phyloP scores from a whole-genome alignment of 2,797 vertebrate species.

The Liasis olivaceus region DNA sequence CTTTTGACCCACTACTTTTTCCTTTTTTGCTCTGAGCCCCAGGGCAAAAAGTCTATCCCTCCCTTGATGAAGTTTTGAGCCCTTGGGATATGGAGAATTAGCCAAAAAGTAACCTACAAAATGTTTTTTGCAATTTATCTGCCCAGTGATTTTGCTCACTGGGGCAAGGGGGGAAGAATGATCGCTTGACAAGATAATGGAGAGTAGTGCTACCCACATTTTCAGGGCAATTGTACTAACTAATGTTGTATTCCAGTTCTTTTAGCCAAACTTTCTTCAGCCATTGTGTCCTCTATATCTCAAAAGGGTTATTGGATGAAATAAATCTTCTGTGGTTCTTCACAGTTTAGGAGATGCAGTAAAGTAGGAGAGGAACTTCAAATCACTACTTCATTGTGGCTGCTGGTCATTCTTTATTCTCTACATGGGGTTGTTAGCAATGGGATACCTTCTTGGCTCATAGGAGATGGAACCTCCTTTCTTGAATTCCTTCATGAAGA shows the following conservation, averaged over 20 bases:
- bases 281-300: too few species aligned
- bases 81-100: neutral
- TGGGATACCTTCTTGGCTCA: neutral
- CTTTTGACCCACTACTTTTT: neutral
- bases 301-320: neutral
- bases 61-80: neutral
- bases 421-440: neutral
- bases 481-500: neutral
- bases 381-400: too few species aligned
- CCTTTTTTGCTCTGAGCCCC: neutral
- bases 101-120: neutral
- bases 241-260: too few species aligned
- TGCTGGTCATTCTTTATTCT: neutral
- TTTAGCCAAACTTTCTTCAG: too few species aligned
- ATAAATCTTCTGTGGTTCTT: neutral
- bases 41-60: neutral
- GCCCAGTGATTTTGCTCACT: neutral
- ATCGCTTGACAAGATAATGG: neutral
- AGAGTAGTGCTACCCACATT: too few species aligned
- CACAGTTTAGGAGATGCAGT: neutral
- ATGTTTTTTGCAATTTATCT: neutral
- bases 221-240: too few species aligned
- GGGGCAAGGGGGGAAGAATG: neutral
- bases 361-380: neutral
- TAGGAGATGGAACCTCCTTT: neutral